A percentile compares a stretch with the other conserved stretches of the same genome.
Conservation (phyloP, 2,113 vertebrate genomes). For the Phyllopteryx taeniolatus region DNA sequence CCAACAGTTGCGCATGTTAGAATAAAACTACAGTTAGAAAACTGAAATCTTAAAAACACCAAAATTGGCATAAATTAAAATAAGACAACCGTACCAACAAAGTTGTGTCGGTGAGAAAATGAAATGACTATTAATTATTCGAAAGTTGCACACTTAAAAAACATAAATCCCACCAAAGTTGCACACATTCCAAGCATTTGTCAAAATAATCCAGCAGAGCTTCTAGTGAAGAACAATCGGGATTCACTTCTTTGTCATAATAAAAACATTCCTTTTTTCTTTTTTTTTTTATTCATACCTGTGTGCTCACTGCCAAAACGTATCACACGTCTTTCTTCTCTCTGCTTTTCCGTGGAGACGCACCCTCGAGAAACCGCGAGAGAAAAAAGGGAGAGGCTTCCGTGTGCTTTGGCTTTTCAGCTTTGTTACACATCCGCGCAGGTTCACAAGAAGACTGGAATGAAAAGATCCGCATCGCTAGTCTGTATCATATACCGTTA, state of each 20-base stretch:
- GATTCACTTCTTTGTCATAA: not conserved
- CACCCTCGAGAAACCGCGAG: not conserved
- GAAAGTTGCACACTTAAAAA: too few species aligned
- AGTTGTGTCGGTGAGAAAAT: too few species aligned
- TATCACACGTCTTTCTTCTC: not conserved
- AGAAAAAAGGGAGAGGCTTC: not conserved
- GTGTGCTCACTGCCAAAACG: not conserved
- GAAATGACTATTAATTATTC: too few species aligned
- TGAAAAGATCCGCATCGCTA: not conserved
- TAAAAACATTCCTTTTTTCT: not conserved
- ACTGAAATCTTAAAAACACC: too few species aligned
- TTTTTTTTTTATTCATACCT: not conserved
- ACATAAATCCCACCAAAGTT: too few species aligned
- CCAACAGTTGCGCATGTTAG: too few species aligned
- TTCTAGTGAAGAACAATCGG: not conserved
- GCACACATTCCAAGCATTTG: too few species aligned
- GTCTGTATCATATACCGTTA: not conserved
- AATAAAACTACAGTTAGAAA: too few species aligned
- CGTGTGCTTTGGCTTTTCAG: not conserved
- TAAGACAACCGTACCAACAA: too few species aligned
- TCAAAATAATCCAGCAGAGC: too few species aligned
- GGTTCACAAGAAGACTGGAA: too few species aligned
- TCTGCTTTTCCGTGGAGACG: not conserved
- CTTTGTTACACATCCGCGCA: not conserved
- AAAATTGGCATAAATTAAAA: too few species aligned